Conservation (phyloP, 2,888 invertebrate species). For the Eupithecia vulgata region DNA sequence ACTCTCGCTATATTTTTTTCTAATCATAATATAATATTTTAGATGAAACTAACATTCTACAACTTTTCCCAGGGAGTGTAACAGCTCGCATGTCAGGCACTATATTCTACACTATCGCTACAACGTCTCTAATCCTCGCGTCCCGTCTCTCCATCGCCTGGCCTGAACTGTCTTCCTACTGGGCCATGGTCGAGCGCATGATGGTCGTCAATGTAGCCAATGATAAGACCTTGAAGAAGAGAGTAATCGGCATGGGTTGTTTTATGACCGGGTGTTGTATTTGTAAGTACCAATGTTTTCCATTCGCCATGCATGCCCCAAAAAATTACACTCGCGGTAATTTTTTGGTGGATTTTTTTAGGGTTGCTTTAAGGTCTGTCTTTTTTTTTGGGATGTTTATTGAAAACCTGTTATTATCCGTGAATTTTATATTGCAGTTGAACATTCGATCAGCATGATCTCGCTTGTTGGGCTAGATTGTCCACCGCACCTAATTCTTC, state of each 20-base stretch:
- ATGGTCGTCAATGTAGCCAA: constrained; percentile 2
- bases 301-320: background rate
- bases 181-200: constrained; percentile 44
- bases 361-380: too few species aligned
- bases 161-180: constrained; percentile 42
- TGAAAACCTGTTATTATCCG: background rate
- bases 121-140: constrained; percentile 49
- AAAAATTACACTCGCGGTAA: too few species aligned
- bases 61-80: constrained; percentile 23
- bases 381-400: too few species aligned
- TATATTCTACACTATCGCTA: constrained; percentile 55
- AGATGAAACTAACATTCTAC: background rate
- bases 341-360: too few species aligned
- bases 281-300: background rate
- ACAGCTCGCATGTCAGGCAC: constrained; percentile 54
- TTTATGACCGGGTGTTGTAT: constrained; percentile 9
- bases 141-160: constrained; percentile 49
- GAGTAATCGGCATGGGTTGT: background rate
- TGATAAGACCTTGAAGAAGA: background rate
- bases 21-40: too few species aligned
- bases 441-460: constrained; percentile 83
- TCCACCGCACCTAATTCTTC: constrained; percentile 51
- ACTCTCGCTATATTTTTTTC: background rate
- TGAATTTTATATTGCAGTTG: constrained; percentile 67
- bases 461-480: constrained; percentile 69